Evolutionary conservation across 2,888 invertebrate genomes (phyloP), one percentile per base, ranked within the genome.

Genomic region (Nephrotoma appendiculata): DNA sequence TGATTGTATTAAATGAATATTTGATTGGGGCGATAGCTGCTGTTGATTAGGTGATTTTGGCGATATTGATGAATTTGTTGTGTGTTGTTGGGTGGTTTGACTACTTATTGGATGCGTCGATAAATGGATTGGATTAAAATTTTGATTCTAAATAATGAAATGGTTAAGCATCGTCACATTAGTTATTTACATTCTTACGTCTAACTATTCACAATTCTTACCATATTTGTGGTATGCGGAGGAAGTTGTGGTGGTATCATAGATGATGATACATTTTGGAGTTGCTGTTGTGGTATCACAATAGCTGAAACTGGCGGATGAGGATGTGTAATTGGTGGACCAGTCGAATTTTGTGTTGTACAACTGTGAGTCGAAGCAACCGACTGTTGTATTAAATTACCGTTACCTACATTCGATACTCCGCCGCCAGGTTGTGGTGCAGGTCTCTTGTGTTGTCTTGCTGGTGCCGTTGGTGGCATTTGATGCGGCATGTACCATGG

Each of bases 401-500:
- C 88, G 44, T 87, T 87, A 84, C 88, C 87, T 86, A 89, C 89
- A 86, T 87, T 87, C 31, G 71, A 71, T 71, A 71, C 71, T 57
- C 86, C 86, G 43, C 42, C 86, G 86, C 89, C 89, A 83, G 92
- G 91, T 88, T 91, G 91, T n/a, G 92, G 91, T 86, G 92, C 92
- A 87, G 92, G 92, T 85, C 92, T 90, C 89, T 92, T 92, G 90
- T 92, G 92, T 89, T 92, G 92, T 87, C 92, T 90, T 85, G 91
- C 89, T 44, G 92, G 92, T 7, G 92, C 92, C 87, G 92, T 92
- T 87, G 92, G 92, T 88, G 92, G 92, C 91, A 92, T 92, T 89
- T 92, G 92, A 89, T 92, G 92, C 57, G 86, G 92, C 88, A 92
- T 89, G 90, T 91, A 92, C 92, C 92, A 92, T 91, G 92, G 92